phyloP scores from a whole-genome alignment of 53 echinoderm and acorn worm genomes.

The Echinometra lucunter region DNA sequence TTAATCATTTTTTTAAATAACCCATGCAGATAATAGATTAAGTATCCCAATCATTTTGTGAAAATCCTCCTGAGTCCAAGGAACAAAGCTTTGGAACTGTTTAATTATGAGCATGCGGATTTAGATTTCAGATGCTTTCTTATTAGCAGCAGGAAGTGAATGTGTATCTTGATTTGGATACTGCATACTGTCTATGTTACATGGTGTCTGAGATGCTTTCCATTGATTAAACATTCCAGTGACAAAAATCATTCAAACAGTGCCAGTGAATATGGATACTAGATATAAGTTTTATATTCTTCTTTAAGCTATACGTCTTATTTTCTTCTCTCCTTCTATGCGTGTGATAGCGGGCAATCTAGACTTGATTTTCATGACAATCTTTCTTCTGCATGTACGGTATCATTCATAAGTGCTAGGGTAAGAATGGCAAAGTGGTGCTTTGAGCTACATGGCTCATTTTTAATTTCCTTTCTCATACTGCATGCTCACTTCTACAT shows the following conservation, averaged over 20 bases:
- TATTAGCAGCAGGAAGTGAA: neutral
- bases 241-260: neutral
- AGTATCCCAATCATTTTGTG: no score
- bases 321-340: neutral
- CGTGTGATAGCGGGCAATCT: neutral
- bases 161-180: neutral
- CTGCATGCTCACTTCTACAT: neutral
- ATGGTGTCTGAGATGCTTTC: neutral
- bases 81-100: neutral
- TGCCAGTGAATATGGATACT: neutral
- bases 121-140: no score
- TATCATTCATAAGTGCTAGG: neutral
- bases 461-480: neutral
- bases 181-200: neutral
- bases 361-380: neutral
- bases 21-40: no score
- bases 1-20: no score
- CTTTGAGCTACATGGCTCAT: neutral
- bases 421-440: constrained; percentile 6
- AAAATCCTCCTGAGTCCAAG: no score
- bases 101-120: neutral
- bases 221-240: neutral
- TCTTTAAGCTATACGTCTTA: neutral
- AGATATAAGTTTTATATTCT: neutral
- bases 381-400: neutral